Conservation (phyloP, 2,113 vertebrate species). For the Dasypus novemcinctus region DNA sequence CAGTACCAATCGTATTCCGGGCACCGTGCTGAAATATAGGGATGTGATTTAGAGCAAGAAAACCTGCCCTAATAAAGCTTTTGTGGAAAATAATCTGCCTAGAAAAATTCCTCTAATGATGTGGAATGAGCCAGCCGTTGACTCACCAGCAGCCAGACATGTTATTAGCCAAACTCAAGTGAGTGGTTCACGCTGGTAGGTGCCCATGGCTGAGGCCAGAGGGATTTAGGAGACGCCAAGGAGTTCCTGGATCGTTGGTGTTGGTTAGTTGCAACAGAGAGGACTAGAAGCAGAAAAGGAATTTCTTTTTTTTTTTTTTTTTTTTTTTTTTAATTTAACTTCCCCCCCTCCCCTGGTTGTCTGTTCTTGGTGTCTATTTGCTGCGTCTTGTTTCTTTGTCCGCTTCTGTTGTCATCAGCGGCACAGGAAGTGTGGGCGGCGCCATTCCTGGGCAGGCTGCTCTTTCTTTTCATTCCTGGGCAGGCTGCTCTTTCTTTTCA, state of each 20-base stretch:
- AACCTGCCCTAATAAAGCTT: neutral
- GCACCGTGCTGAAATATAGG: neutral
- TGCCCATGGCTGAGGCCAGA: neutral
- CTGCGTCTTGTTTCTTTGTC: no score
- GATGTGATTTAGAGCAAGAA: neutral
- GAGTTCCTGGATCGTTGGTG: neutral
- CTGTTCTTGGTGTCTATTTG: no score
- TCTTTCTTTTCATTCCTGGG: no score
- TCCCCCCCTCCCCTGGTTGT: no score
- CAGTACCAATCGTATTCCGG: neutral
- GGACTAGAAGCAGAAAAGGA: neutral
- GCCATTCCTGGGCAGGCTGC: no score
- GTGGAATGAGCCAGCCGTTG: neutral
- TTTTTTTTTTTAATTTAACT: no score
- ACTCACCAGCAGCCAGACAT: neutral
- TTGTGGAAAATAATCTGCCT: neutral
- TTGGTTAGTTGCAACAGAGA: conserved; percentile 11
- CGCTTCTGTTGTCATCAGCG: no score
- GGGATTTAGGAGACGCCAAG: neutral
- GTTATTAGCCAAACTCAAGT: neutral
- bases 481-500: no score
- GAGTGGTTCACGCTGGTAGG: neutral
- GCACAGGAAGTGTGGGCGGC: no score
- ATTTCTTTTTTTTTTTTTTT: no score
- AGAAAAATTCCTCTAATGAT: neutral